Evolutionary conservation across 2,113 vertebrate genomes (phyloP).

Genomic region (Oncorhynchus nerka): DNA sequence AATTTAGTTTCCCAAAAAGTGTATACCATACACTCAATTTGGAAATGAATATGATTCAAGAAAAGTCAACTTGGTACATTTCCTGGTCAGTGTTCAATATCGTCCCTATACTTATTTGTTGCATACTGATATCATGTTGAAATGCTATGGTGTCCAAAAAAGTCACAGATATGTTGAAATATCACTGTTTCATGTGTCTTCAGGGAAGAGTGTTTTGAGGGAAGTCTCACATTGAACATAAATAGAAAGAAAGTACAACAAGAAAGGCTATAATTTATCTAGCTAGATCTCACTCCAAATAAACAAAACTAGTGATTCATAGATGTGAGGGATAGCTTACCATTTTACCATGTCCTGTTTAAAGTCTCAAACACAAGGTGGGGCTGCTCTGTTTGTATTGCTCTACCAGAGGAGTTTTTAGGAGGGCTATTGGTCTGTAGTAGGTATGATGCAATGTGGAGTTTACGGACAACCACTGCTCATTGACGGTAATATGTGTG

Average conservation of each 20-base stretch:
- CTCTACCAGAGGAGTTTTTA: constrained; percentile 50
- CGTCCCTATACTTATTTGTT: no score
- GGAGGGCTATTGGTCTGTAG: constrained; percentile 45
- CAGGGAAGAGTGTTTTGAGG: not conserved
- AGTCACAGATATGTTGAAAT: not conserved
- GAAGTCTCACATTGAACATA: not conserved
- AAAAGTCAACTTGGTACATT: not conserved
- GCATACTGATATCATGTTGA: no score
- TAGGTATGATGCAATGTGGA: constrained; percentile 65
- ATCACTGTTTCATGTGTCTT: not conserved
- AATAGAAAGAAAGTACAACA: not conserved
- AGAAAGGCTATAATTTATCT: not conserved
- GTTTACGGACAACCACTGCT: constrained; percentile 69
- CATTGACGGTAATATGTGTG: constrained; percentile 76
- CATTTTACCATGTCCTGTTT: no score
- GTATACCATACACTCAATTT: no score
- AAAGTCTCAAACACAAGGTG: not conserved
- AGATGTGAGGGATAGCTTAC: constrained; percentile 5
- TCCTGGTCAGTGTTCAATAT: no score
- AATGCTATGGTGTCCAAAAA: not conserved
- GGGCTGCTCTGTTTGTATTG: constrained; percentile 36
- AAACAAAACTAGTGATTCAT: not conserved
- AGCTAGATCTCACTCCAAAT: not conserved
- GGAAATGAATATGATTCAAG: not conserved
- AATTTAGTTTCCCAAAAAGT: no score